Evolutionary conservation across 2,113 vertebrate species (phyloP).

Genomic region (Mustelus asterias): DNA sequence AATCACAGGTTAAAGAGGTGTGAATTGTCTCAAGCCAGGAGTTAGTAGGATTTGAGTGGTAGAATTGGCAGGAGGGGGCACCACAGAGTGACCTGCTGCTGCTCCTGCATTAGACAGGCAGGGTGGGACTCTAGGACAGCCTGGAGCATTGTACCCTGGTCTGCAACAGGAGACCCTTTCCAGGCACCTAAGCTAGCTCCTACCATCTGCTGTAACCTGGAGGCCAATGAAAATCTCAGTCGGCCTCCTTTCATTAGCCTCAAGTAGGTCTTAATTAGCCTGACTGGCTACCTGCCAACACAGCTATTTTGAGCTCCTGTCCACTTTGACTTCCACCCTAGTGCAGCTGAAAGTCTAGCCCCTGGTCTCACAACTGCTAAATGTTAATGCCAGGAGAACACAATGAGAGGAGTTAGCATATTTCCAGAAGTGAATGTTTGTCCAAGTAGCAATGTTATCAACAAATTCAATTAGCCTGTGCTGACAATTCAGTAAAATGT

Average conservation of each 20-base stretch:
- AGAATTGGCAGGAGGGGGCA: too few relatives aligned
- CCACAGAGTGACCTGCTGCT: too few relatives aligned
- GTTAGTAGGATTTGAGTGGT: too few relatives aligned
- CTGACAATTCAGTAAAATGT: background rate
- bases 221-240: background rate
- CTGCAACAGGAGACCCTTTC: background rate
- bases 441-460: background rate
- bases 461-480: background rate
- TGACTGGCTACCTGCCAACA: background rate
- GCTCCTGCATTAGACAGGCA: too few relatives aligned
- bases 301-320: background rate
- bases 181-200: background rate
- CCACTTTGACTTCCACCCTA: background rate
- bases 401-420: background rate
- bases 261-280: background rate
- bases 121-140: too few relatives aligned
- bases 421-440: background rate
- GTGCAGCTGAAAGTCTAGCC: background rate
- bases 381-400: background rate
- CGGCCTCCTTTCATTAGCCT: background rate
- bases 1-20: too few relatives aligned
- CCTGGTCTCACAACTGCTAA: background rate
- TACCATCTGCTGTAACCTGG: background rate
- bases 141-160: background rate
- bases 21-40: too few relatives aligned